Conservation (phyloP, 2,113 vertebrate genomes). For the Cairina moschata region DNA sequence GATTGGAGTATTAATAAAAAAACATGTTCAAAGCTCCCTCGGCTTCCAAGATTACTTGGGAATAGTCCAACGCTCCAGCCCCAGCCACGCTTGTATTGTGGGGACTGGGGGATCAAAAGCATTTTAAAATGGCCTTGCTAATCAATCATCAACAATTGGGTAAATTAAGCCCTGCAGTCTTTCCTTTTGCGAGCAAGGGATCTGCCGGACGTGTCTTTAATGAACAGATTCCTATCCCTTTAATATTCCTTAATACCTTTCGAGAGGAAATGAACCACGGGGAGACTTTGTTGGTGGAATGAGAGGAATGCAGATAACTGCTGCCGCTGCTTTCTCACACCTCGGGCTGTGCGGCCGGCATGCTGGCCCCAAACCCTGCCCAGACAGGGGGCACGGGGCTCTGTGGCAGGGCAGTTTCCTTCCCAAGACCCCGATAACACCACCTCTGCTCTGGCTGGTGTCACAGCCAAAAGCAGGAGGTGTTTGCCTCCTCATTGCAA, state of each 20-base stretch:
- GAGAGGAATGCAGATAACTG: slow-evolving; percentile 61
- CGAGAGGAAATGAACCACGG: slow-evolving; percentile 47
- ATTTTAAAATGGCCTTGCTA: slow-evolving; percentile 51
- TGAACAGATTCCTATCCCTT: slow-evolving; percentile 65
- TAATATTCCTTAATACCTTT: slow-evolving; percentile 70
- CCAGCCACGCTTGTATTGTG: background rate
- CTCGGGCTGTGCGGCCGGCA: background rate
- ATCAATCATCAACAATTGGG: slow-evolving; percentile 48
- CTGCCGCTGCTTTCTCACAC: slow-evolving; percentile 43
- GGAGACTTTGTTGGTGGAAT: slow-evolving; percentile 64
- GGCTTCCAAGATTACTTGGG: background rate
- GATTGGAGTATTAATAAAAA: slow-evolving; percentile 39
- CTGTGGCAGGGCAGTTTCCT: background rate
- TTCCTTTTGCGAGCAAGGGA: background rate
- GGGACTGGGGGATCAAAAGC: slow-evolving; percentile 50
- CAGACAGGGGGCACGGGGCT: background rate
- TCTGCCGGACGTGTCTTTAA: slow-evolving; percentile 45
- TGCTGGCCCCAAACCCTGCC: background rate
- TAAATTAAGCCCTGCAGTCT: slow-evolving; percentile 63
- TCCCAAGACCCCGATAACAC: background rate
- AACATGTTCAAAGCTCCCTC: slow-evolving; percentile 24
- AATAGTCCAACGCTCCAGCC: background rate
- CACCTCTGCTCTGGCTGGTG: background rate
- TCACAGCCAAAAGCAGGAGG: background rate
- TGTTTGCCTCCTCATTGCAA: background rate